These are phyloP conservation scores for Leptocoma aspasia DNA, from an alignment of 2,113 vertebrate genomes.

Conservation along the genomic window DNA sequence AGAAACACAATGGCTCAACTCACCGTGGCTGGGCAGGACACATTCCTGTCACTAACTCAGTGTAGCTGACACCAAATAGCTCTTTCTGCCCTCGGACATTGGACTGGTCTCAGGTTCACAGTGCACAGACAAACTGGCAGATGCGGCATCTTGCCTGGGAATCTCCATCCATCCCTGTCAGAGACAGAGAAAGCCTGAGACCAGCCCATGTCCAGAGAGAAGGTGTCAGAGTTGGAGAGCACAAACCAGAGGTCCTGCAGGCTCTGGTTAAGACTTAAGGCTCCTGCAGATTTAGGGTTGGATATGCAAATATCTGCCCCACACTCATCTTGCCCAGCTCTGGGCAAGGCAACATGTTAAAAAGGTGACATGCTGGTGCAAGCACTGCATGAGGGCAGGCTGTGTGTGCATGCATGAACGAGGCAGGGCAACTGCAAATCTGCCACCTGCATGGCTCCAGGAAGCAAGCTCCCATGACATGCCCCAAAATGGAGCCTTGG, in stretches of 20 bases:
- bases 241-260: neutral
- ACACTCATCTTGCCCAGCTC: neutral
- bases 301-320: neutral
- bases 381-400: neutral
- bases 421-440: neutral
- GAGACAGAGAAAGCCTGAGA: neutral
- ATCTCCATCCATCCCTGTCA: neutral
- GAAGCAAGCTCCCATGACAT: neutral
- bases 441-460: neutral
- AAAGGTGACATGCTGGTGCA: neutral
- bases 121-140: neutral
- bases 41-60: neutral
- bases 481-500: neutral
- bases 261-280: neutral
- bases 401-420: neutral
- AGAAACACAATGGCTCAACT: accelerated
- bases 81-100: neutral
- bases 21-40: accelerated
- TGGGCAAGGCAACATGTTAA: neutral
- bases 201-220: neutral
- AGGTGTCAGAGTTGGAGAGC: neutral
- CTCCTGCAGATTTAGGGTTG: neutral
- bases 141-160: neutral
- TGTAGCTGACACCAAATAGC: neutral
- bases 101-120: neutral